These are phyloP conservation scores for Pammene aurita DNA, from an alignment of 2,888 invertebrate species.

Conservation along the genomic window DNA sequence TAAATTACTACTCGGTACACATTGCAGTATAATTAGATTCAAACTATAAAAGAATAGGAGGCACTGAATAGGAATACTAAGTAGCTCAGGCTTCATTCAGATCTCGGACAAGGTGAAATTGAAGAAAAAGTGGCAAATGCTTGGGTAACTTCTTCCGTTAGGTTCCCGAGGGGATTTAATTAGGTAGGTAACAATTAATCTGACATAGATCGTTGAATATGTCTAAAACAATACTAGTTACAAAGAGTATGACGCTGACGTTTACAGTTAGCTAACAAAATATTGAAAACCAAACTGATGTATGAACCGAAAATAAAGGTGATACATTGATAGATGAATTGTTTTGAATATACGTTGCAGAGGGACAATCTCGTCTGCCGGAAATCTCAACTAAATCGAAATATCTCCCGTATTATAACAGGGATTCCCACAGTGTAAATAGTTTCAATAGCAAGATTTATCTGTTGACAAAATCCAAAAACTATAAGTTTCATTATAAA, in stretches of 20 bases:
- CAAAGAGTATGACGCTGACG: no score
- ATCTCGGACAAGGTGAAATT: slow-evolving; percentile 22
- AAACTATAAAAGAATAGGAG: slow-evolving; percentile 25
- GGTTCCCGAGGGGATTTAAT: background rate
- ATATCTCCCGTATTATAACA: background rate
- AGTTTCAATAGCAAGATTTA: slow-evolving; percentile 25
- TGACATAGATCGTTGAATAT: background rate
- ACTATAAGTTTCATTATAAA: slow-evolving; percentile 33
- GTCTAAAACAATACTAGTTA: no score
- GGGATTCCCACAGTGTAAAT: slow-evolving; percentile 16
- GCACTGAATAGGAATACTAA: slow-evolving; percentile 22
- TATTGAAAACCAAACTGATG: no score
- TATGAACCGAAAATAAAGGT: no score
- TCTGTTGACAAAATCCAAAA: slow-evolving; percentile 30
- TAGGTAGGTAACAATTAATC: slow-evolving; percentile 4
- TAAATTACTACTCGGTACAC: slow-evolving; percentile 11
- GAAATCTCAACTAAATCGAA: background rate
- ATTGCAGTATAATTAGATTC: slow-evolving; percentile 31
- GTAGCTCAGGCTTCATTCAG: slow-evolving; percentile 14
- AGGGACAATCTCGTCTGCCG: no score
- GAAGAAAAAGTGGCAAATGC: slow-evolving; percentile 11
- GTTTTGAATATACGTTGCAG: no score
- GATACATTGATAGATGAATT: no score
- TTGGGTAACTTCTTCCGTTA: slow-evolving; percentile 3
- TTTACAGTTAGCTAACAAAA: no score